phyloP scores from a whole-genome alignment of 2,113 vertebrate species.

The Nycticebus coucang region DNA sequence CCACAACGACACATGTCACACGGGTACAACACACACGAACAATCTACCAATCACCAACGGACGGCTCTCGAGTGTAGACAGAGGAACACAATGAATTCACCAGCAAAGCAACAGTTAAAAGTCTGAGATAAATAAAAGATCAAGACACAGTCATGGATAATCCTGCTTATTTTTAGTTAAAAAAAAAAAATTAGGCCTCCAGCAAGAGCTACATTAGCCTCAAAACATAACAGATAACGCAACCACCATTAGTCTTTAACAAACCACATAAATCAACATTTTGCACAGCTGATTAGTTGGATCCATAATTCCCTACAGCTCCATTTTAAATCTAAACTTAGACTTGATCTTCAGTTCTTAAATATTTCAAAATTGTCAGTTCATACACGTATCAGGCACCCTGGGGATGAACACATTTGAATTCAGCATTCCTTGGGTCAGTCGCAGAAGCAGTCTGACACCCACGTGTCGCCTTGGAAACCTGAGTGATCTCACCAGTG shows the following conservation, averaged over 20 bases:
- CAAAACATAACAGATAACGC: neutral
- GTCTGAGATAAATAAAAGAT: slow-evolving; percentile 8
- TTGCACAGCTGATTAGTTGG: neutral
- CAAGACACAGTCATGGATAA: neutral
- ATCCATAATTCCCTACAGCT: neutral
- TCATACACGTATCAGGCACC: neutral
- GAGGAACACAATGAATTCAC: neutral
- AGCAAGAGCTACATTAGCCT: neutral
- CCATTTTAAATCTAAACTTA: neutral
- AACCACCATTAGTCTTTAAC: neutral
- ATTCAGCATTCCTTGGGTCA: neutral
- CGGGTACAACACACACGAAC: slow-evolving; percentile 19
- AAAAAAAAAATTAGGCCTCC: slow-evolving; percentile 79
- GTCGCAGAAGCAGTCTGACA: neutral
- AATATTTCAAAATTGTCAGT: neutral
- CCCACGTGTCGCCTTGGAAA: neutral
- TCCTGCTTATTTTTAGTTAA: neutral
- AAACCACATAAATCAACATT: neutral
- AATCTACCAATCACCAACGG: slow-evolving; percentile 7
- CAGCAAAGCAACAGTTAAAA: slow-evolving; percentile 3
- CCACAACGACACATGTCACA: slow-evolving; percentile 62
- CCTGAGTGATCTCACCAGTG: neutral
- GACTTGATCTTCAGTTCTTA: neutral
- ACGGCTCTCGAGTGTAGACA: slow-evolving; percentile 7
- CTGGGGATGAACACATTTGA: neutral